Conservation (phyloP, 1,140 invertebrate genomes). For the Ceratina calcarata region DNA sequence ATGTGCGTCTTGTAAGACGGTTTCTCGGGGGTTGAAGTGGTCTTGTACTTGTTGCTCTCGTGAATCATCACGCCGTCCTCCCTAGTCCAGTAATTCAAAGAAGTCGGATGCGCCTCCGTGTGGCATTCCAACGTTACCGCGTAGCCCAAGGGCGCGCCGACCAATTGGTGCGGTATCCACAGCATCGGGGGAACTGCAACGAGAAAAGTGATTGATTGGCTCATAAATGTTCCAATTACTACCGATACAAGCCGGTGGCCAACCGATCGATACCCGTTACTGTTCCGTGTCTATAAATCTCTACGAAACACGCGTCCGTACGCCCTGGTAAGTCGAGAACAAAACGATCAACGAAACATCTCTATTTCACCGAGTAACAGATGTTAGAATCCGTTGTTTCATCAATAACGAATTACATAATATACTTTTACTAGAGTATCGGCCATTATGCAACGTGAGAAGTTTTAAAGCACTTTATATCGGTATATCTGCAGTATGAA, state of each 20-base stretch:
- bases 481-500: no score
- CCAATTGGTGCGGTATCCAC: conserved; percentile 94
- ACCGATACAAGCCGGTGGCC: conserved; percentile 66
- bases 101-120: conserved; percentile 94
- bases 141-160: conserved; percentile 89
- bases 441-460: no score
- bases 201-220: conserved; percentile 74
- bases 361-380: not conserved
- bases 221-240: conserved; percentile 78
- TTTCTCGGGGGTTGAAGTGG: conserved; percentile 74
- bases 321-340: not conserved
- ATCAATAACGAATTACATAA: no score
- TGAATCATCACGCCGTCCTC: conserved; percentile 94
- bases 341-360: not conserved
- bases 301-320: not conserved
- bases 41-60: conserved; percentile 89
- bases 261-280: conserved; percentile 64
- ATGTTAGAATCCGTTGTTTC: not conserved
- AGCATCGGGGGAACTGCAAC: conserved; percentile 93
- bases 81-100: conserved; percentile 94
- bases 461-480: no score
- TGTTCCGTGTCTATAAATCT: conserved; percentile 71
- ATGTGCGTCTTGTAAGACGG: conserved; percentile 92
- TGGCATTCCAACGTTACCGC: conserved; percentile 93
- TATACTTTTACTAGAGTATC: no score